Evolutionary conservation across 2,888 invertebrate genomes (phyloP), one percentile per base, ranked within the genome.

Genomic region (Lymantria dispar): DNA sequence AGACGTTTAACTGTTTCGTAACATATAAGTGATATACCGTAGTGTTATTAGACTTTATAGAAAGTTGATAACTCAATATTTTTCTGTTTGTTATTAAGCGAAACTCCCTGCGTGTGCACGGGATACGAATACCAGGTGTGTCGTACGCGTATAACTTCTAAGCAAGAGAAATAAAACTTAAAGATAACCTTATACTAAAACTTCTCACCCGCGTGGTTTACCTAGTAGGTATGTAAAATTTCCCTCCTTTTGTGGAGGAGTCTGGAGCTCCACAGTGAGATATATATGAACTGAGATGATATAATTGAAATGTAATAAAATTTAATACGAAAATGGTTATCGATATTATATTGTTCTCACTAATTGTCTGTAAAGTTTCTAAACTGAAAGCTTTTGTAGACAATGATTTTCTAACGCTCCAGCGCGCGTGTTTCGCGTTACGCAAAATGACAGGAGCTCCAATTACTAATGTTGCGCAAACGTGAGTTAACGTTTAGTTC

Each of bases 401-500:
- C 67, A 68, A 68, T 69, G 61, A 68, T 61, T 57, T 64, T 31
- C 60, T 60, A 22, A 53, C 63, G 73, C 74, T 70, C 70, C 69
- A 71, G 61, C 50, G 72, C 64, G 58, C 67, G 54, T 71, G 67
- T 66, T 63, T 66, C 53, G 47, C 10, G 49, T 75, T 74, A 48
- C 60, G 67, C 65, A 74, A 76, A 33, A 48, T 10, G 31, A 51
- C 60, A 62, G 64, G 60, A 68, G 76, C 64, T 80, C 79, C 77
- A 82, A 78, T 82, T 80, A 78, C 76, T 53, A 57, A 14, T 12
- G 60, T 79, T 80, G 67, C 76, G 76, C 71, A 82, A 83, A 52
- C 62, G 66, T 60, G 53, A 50, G 45, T 48, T 60, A 60, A 58
- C 50, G 55, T 43, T 43, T 41, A 54, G 58, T 56, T 50, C 55